Base-by-base conservation (phyloP, 2,113 vertebrate species). In the Motacilla alba region DNA sequence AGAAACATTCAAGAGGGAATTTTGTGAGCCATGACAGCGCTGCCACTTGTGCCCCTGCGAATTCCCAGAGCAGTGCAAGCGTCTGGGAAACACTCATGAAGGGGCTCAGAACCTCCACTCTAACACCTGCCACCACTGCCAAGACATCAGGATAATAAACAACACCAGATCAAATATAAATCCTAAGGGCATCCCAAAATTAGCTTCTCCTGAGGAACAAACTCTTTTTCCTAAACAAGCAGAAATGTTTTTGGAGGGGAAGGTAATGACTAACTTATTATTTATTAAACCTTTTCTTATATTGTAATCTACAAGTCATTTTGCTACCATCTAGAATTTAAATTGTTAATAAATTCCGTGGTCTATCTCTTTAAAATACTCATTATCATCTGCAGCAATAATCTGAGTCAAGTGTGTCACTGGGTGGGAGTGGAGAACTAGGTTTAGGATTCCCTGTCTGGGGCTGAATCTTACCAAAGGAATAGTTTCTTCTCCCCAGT, bases 81-180 rank as follows among this genome's bases (percentile, higher is more conserved):
- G 0, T 18, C 64, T 0, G 0, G 52, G 30, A 77, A 89, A 50
- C 12, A 52, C 14, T 20, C 43, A 23, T 0, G 1, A 67, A 59
- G 23, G 31, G 35, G 30, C 43, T 89, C 59, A 69, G 59, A 74
- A 43, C 24, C 44, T 52, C 35, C 27, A 33, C 46, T 52, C 35
- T 3, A 74, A 43, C 27, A 92, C 43, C 15, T 28, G 30, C 33
- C 17, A 3, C 23, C 24, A 13, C 44, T 60, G 11, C 12, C 33
- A 67, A 49, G 70, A 52, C 9, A 66, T 19, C 11, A 44, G 11
- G 50, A 41, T 22, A 76, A 72, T 18, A 82, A 68, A 73, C 15
- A 64, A 39, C 23, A 79, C 15, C 37, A 63, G 33, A 44, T 35
- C 33, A 67, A 72, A 47, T 14, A 46, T 13, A 79, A 83, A 78